These are phyloP conservation scores for Eudasyphora cyanicolor DNA, from an alignment of 2,888 invertebrate genomes.

Conservation along the genomic window DNA sequence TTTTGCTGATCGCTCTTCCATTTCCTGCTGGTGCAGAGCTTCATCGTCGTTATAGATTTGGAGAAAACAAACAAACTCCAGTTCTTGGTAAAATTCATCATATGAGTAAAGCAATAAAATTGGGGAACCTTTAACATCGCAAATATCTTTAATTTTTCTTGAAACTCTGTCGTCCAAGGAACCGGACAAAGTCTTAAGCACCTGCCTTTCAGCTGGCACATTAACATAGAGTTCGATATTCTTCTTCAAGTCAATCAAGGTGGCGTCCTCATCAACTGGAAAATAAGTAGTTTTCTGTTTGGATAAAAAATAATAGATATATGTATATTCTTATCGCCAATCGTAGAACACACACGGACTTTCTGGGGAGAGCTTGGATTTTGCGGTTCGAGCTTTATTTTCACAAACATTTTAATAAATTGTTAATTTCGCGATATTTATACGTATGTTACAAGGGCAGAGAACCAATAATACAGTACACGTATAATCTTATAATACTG, in stretches of 20 bases:
- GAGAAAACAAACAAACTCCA: slow-evolving; percentile 53
- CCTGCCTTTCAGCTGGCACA: slow-evolving; percentile 52
- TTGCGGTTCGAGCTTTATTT: slow-evolving; percentile 59
- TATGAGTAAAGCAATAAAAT: slow-evolving; percentile 57
- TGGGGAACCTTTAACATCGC: slow-evolving; percentile 36
- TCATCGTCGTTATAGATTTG: slow-evolving; percentile 57
- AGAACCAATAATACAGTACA: background rate
- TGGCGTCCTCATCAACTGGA: slow-evolving; percentile 55
- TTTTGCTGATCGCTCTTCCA: slow-evolving; percentile 36
- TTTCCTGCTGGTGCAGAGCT: slow-evolving; percentile 47
- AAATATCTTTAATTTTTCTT: slow-evolving; percentile 35
- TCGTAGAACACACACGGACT: slow-evolving; percentile 16
- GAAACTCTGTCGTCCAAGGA: slow-evolving; percentile 41
- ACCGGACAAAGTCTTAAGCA: slow-evolving; percentile 47
- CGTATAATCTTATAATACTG: too few species aligned
- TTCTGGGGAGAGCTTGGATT: slow-evolving; percentile 24
- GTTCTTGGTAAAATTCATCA: slow-evolving; percentile 36
- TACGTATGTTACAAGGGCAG: background rate
- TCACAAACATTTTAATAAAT: slow-evolving; percentile 51
- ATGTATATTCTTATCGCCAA: background rate
- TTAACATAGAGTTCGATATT: slow-evolving; percentile 53
- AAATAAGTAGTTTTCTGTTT: slow-evolving; percentile 51
- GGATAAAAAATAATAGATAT: background rate
- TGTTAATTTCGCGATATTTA: background rate
- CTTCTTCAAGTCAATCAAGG: slow-evolving; percentile 44